phyloP scores from a whole-genome alignment of 2,888 invertebrate species.

The Drosophila cracens region DNA sequence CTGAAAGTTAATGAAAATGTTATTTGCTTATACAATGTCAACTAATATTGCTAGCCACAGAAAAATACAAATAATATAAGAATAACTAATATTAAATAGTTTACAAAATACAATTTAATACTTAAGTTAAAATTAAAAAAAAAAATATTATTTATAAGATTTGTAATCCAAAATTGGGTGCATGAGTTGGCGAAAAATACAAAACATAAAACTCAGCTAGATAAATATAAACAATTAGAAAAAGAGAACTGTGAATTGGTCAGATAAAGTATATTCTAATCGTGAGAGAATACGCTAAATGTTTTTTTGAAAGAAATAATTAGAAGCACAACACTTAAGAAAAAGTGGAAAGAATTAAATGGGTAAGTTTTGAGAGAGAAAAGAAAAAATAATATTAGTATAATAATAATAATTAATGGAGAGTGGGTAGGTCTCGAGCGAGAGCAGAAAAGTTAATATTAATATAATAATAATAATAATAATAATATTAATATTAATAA shows the following conservation, averaged over 20 bases:
- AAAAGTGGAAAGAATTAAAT: not conserved
- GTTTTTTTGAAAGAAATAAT: not conserved
- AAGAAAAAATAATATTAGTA: not conserved
- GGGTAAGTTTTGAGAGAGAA: not conserved
- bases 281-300: not conserved
- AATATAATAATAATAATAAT: not conserved
- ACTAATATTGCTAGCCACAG: not conserved
- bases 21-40: not conserved
- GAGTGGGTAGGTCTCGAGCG: too few species aligned
- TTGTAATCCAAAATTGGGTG: not conserved
- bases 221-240: not conserved
- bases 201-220: not conserved
- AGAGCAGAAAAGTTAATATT: too few species aligned
- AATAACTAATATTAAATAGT: not conserved
- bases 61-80: not conserved
- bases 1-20: slow-evolving; percentile 66
- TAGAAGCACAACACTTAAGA: not conserved
- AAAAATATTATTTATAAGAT: not conserved
- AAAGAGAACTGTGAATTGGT: not conserved
- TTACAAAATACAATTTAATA: not conserved
- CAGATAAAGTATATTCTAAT: not conserved
- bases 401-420: not conserved
- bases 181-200: too few species aligned
- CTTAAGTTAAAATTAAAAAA: not conserved
- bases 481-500: not conserved